Percentiles rank a stretch among this genome's conserved stretches.
Evolutionary conservation across 2,888 invertebrate genomes (phyloP).

Genomic region (Axea sp.): DNA sequence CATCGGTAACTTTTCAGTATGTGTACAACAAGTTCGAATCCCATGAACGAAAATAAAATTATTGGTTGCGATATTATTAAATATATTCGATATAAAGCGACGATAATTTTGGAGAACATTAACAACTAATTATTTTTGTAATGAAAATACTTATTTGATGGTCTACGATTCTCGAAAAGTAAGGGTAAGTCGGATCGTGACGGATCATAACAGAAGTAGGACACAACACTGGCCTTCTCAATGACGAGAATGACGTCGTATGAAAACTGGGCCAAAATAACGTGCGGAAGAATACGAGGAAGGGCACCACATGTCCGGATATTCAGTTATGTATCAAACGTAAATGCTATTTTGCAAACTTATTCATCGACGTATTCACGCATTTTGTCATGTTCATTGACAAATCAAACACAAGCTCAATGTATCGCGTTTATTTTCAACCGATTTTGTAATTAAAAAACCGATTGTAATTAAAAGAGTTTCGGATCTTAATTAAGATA

Average conservation of each 20-base stretch:
- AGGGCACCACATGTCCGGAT: conserved; percentile 55
- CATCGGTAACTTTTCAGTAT: too few relatives aligned
- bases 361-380: conserved; percentile 28
- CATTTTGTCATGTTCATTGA: conserved; percentile 46
- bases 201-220: conserved; percentile 70
- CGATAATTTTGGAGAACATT: too few relatives aligned
- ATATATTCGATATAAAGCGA: too few relatives aligned
- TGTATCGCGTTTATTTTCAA: conserved; percentile 19
- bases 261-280: conserved; percentile 74
- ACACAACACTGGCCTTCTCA: conserved; percentile 75
- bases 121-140: conserved; percentile 39
- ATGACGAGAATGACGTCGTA: conserved; percentile 76
- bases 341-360: conserved; percentile 46
- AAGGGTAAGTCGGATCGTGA: conserved; percentile 60
- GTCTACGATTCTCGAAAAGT: conserved; percentile 42
- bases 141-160: conserved; percentile 45
- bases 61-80: too few relatives aligned
- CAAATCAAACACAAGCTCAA: conserved; percentile 8
- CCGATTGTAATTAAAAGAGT: too few relatives aligned
- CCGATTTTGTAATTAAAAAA: too few relatives aligned
- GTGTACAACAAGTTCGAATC: too few relatives aligned
- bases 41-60: too few relatives aligned
- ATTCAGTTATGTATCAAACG: conserved; percentile 46
- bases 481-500: too few relatives aligned
- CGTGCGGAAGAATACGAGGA: conserved; percentile 57